These are phyloP conservation scores for Melinaea marsaeus DNA, from an alignment of 2,888 invertebrate species.

Conservation along the genomic window DNA sequence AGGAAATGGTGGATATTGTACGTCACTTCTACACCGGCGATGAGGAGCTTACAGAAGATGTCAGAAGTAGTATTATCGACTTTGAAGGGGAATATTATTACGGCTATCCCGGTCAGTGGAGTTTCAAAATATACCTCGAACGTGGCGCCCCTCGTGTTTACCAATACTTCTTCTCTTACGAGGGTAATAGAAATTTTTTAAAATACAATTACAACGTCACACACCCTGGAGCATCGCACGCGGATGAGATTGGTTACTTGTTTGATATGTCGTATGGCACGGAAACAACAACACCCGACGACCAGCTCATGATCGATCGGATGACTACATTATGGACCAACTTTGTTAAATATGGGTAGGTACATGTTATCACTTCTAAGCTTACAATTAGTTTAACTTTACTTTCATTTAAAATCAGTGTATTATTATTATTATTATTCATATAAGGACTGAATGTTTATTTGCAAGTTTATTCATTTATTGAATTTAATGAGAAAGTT, in stretches of 20 bases:
- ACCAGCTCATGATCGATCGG: slow-evolving; percentile 47
- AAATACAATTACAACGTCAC: slow-evolving; percentile 35
- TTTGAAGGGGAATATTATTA: slow-evolving; percentile 51
- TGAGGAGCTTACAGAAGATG: slow-evolving; percentile 17
- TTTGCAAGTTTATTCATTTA: no score
- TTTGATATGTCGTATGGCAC: slow-evolving; percentile 38
- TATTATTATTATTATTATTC: no score
- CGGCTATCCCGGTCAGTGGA: slow-evolving; percentile 44
- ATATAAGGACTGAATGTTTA: no score
- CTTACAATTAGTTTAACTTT: not conserved
- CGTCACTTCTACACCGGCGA: slow-evolving; percentile 29
- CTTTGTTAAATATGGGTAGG: slow-evolving; percentile 57
- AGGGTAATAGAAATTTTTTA: slow-evolving; percentile 40
- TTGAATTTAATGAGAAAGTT: not conserved
- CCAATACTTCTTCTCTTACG: slow-evolving; percentile 53
- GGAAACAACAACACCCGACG: slow-evolving; percentile 33
- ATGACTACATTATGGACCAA: slow-evolving; percentile 63
- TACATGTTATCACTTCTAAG: not conserved
- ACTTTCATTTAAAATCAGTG: not conserved
- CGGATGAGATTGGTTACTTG: slow-evolving; percentile 53
- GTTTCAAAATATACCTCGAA: slow-evolving; percentile 35
- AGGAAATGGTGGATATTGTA: slow-evolving; percentile 19
- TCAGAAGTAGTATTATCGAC: slow-evolving; percentile 36
- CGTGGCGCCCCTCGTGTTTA: slow-evolving; percentile 37
- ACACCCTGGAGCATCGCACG: slow-evolving; percentile 42